Percentiles rank a stretch among this genome's conserved stretches.
Evolutionary conservation across 2,797 vertebrate species (phyloP).

Genomic region (Galagoides demidoff): DNA sequence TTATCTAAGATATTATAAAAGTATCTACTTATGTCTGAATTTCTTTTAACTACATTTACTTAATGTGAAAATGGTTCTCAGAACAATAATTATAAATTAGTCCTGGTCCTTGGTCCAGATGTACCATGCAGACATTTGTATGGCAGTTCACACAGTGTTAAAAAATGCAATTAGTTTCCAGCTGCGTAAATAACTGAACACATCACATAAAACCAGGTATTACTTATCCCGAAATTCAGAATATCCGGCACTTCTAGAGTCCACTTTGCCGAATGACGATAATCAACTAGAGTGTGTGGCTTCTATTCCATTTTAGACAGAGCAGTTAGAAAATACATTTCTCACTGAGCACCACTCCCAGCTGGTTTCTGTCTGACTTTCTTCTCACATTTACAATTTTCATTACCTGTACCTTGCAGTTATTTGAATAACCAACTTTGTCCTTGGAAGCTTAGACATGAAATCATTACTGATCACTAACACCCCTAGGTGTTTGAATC

Average conservation of each 20-base stretch:
- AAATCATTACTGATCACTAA: not conserved
- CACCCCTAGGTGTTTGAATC: not conserved
- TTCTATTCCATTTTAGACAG: not conserved
- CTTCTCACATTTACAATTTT: not conserved
- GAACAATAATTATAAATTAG: not conserved
- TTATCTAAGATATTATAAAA: not conserved
- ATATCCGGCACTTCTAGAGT: not conserved
- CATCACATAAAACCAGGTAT: not conserved
- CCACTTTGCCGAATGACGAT: not conserved
- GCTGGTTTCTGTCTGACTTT: not conserved
- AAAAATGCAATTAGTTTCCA: not conserved
- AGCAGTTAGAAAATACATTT: not conserved
- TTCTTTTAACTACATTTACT: not conserved
- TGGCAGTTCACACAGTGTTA: not conserved
- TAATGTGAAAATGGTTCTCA: not conserved
- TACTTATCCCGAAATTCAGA: not conserved
- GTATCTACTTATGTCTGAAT: not conserved
- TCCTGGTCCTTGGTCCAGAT: not conserved
- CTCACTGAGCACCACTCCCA: not conserved
- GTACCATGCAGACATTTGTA: not conserved
- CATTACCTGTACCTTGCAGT: not conserved
- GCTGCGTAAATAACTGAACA: not conserved
- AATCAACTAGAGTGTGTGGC: not conserved
- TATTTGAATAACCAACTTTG: not conserved
- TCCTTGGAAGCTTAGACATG: not conserved